These are phyloP conservation scores for Sinodicranocentrus sp. DNA, from an alignment of 2,888 invertebrate species.

Conservation along the genomic window DNA sequence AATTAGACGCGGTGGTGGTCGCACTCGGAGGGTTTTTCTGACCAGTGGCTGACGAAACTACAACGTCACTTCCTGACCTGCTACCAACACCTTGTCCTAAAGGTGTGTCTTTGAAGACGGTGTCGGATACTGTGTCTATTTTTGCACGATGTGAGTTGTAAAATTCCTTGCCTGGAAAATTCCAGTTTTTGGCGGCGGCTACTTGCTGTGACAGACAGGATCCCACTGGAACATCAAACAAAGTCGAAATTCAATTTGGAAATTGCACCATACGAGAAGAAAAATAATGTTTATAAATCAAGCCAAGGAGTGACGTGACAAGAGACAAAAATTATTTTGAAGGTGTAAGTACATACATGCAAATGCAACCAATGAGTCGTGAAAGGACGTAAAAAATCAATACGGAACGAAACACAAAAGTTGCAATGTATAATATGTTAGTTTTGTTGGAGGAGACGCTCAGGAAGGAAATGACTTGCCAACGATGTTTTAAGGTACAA, in stretches of 20 bases:
- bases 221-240: slow-evolving; percentile 70
- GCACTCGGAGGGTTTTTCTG: slow-evolving; percentile 65
- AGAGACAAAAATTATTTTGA: too few relatives aligned
- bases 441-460: too few relatives aligned
- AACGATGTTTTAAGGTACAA: too few relatives aligned
- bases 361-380: not conserved
- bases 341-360: too few relatives aligned
- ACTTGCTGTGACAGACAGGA: slow-evolving; percentile 71
- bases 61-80: slow-evolving; percentile 34
- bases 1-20: slow-evolving; percentile 60
- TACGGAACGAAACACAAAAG: too few relatives aligned
- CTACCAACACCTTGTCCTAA: not conserved
- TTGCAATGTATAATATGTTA: too few relatives aligned
- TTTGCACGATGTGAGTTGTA: slow-evolving; percentile 67
- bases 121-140: slow-evolving; percentile 69
- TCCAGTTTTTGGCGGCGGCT: slow-evolving; percentile 57
- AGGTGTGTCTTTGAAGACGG: slow-evolving; percentile 37
- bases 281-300: too few relatives aligned
- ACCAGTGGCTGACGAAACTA: slow-evolving; percentile 36
- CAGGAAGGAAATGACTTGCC: too few relatives aligned
- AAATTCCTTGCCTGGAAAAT: slow-evolving; percentile 69
- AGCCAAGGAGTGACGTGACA: too few relatives aligned
- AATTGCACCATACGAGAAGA: too few relatives aligned
- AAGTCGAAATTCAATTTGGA: not conserved
- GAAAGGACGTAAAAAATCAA: slow-evolving; percentile 2